phyloP scores from a whole-genome alignment of 2,113 vertebrate species.

The Neodon shergylaensis region DNA sequence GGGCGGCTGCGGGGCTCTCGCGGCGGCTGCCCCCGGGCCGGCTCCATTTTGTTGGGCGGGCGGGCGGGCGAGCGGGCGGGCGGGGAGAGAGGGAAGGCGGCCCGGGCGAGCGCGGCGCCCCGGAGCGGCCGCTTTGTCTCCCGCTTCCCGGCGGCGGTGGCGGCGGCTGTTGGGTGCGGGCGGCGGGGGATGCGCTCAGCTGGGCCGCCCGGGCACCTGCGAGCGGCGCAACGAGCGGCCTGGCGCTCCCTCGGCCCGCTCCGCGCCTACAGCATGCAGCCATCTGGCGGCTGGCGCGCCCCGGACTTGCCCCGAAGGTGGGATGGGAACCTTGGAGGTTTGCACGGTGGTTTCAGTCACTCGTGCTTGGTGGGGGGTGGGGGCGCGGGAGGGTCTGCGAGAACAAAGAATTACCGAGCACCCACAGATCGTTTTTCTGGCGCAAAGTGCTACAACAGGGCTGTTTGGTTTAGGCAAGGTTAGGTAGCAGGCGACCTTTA shows the following conservation, averaged over 20 bases:
- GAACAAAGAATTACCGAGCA: constrained; percentile 73
- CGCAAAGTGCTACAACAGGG: not conserved
- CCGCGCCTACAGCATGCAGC: constrained; percentile 47
- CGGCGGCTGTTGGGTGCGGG: constrained; percentile 31
- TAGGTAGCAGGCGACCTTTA: constrained; percentile 36
- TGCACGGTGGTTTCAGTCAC: constrained; percentile 38
- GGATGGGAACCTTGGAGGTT: constrained; percentile 52
- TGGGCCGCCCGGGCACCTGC: constrained; percentile 6
- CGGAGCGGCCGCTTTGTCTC: constrained; percentile 61
- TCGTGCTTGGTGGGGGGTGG: constrained; percentile 52
- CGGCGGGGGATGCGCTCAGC: constrained; percentile 18
- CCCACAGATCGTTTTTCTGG: constrained; percentile 33
- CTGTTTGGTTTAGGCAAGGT: constrained; percentile 19
- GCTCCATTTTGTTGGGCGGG: constrained; percentile 77
- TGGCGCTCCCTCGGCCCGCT: constrained; percentile 23
- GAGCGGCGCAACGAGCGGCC: constrained; percentile 19
- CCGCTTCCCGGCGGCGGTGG: not conserved
- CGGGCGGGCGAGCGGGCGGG: not conserved
- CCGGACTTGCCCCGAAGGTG: constrained; percentile 71
- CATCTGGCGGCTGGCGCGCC: constrained; percentile 69
- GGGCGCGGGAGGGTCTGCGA: constrained; percentile 44
- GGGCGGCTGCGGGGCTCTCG: constrained; percentile 24
- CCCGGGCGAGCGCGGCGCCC: not conserved
- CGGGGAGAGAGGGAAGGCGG: not conserved
- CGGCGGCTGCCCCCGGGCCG: constrained; percentile 22